Percentiles rank a stretch among this genome's conserved stretches.
phyloP scores from a whole-genome alignment of 2,888 invertebrate genomes.

The Drosophila antonietae region DNA sequence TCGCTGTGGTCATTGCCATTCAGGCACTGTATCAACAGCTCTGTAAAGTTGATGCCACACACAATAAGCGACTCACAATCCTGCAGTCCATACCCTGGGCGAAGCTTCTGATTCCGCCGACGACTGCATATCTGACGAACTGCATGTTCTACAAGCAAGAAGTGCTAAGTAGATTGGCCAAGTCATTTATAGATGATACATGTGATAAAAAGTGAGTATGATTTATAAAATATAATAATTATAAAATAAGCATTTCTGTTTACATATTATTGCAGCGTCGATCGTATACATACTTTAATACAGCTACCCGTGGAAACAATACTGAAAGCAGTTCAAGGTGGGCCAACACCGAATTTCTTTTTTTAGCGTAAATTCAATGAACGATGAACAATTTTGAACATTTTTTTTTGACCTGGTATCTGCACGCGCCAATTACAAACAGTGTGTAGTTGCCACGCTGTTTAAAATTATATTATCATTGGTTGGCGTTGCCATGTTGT shows the following conservation, averaged over 20 bases:
- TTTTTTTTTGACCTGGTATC: background rate
- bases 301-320: conserved; percentile 18
- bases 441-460: background rate
- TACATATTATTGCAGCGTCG: conserved; percentile 29
- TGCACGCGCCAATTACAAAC: too few relatives aligned
- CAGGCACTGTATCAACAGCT: conserved; percentile 61
- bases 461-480: background rate
- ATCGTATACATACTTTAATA: conserved; percentile 39
- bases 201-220: conserved; percentile 49
- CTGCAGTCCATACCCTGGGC: conserved; percentile 58
- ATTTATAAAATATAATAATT: too few relatives aligned
- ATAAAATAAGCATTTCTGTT: background rate
- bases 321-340: conserved; percentile 4
- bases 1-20: conserved; percentile 50
- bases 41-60: conserved; percentile 13
- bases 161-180: conserved; percentile 36
- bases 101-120: conserved; percentile 51
- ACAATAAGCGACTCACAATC: background rate
- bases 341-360: conserved; percentile 34
- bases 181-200: conserved; percentile 50
- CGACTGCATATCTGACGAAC: conserved; percentile 58
- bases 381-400: background rate
- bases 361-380: conserved; percentile 10
- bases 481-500: background rate
- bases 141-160: conserved; percentile 31